These are phyloP conservation scores for Ptychadena robeensis DNA, from an alignment of 2,797 vertebrate genomes.

Conservation along the genomic window DNA sequence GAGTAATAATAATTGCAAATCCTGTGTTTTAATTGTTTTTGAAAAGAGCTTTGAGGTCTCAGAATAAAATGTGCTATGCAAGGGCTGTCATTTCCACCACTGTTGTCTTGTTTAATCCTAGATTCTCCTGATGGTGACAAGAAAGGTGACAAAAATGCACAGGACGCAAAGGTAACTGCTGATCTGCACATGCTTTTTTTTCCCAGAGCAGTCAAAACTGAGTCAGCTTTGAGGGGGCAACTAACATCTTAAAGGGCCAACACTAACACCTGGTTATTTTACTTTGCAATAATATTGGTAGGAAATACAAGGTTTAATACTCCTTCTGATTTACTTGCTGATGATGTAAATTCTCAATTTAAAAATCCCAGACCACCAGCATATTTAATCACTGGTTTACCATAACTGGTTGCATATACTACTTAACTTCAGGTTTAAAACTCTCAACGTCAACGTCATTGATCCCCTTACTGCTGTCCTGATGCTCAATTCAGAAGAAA, in stretches of 20 bases:
- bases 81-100: conserved; percentile 35
- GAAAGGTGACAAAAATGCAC: conserved; percentile 83
- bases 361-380: background rate
- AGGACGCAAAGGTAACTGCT: conserved; percentile 85
- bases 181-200: background rate
- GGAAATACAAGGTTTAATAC: background rate
- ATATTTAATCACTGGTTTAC: too few relatives aligned
- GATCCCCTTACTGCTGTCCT: too few relatives aligned
- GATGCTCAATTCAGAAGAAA: too few relatives aligned
- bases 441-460: too few relatives aligned
- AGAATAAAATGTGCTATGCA: conserved; percentile 4
- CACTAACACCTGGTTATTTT: background rate
- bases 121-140: conserved; percentile 82
- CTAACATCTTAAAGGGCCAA: too few relatives aligned
- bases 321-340: background rate
- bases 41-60: conserved; percentile 54
- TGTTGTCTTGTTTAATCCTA: conserved; percentile 64
- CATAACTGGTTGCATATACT: too few relatives aligned
- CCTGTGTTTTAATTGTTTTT: conserved; percentile 38
- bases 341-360: background rate
- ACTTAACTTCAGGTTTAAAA: too few relatives aligned
- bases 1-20: conserved; percentile 48
- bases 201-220: background rate
- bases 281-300: background rate
- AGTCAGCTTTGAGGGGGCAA: background rate